These are phyloP conservation scores for Cuculus canorus DNA, from an alignment of 2,797 vertebrate species.

Conservation along the genomic window DNA sequence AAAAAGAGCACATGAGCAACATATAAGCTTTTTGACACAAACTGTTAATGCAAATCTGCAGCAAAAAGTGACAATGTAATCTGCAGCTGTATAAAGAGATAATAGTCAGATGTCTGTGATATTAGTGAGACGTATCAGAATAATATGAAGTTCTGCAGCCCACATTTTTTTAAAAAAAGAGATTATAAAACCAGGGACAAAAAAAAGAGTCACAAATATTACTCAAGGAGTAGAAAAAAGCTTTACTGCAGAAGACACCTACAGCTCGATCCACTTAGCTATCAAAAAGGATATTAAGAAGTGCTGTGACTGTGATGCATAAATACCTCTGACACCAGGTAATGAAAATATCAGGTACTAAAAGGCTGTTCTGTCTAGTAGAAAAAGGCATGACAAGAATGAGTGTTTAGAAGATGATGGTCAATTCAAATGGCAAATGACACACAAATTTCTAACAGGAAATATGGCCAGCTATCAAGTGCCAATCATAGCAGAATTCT, in stretches of 20 bases:
- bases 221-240: background rate
- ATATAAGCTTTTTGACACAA: background rate
- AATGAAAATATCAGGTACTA: background rate
- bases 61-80: background rate
- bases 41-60: background rate
- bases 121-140: background rate
- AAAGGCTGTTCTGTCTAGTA: background rate
- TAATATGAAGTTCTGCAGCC: background rate
- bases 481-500: background rate
- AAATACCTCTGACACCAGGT: background rate
- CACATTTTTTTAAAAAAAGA: background rate
- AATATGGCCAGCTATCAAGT: background rate
- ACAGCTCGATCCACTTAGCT: background rate
- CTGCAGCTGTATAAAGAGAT: background rate
- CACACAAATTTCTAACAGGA: background rate
- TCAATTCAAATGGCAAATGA: background rate
- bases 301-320: background rate
- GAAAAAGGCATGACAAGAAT: background rate
- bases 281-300: background rate
- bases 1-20: background rate
- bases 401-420: background rate
- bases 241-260: background rate
- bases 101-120: background rate
- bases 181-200: background rate
- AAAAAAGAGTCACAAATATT: background rate